Evolutionary conservation across 1,140 invertebrate genomes (phyloP), one percentile per base, ranked within the genome.

Genomic region (Onthophagus taurus): DNA sequence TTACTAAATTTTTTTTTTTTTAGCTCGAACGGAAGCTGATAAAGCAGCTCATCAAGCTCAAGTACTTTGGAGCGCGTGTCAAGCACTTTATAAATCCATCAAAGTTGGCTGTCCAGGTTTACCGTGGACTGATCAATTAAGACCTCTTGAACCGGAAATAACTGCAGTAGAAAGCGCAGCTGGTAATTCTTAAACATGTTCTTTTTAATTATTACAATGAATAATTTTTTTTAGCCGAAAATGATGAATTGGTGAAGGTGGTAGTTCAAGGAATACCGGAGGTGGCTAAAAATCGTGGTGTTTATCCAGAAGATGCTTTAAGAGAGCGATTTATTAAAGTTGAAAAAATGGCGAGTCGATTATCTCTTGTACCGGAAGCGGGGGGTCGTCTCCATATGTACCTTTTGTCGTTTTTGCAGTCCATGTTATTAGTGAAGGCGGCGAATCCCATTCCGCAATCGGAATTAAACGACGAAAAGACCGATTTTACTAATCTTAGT

Each of bases 21-120:
- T 59, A 90, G 88, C 73, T 31, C 77, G 89, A 23, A 78, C 85
- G 30, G 79, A 81, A 16, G 75, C 80, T 18, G 92, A 96, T 54
- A 81, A 79, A 54, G 75, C 78, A 45, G 80, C 83, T 0, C 78
- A 82, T 43, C 77, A 87, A 50, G 81, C 89, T 3, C 89, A 94
- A 62, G 76, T 87, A 21, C 72, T 96, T 49, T 97, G 93, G 94
- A 77, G 88, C 42, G 85, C 92, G 7, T 93, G 88, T 60, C 86
- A 94, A 58, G 78, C 87, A 12, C 68, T 97, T 20, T 75, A 83
- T 52, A 71, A 81, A 31, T 80, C 84, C 4, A 76, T 95, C n/a
- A 77, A 80, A 52, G 64, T 69, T 20, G 74, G 69, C 35, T 59
- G 55, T 45, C 69, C 69, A 7, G 73, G 70, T 35, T 51, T 68